Percentiles rank a stretch among this genome's conserved stretches.
phyloP scores from a whole-genome alignment of 2,797 vertebrate species.

The Spizella passerina region DNA sequence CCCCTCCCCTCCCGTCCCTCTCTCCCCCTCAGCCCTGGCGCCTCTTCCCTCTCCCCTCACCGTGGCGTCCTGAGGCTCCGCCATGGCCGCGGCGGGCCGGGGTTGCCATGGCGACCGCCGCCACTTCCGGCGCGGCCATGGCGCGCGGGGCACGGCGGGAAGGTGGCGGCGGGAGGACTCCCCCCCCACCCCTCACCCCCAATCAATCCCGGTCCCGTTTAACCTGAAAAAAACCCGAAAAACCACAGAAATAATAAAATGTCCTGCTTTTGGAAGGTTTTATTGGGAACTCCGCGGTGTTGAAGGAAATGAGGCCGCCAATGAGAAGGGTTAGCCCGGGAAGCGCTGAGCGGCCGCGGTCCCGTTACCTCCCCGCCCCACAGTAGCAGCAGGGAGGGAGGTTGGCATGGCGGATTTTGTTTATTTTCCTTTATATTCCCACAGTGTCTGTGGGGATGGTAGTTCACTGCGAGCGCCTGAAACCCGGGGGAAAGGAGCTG shows the following conservation, averaged over 20 bases:
- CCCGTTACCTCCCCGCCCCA: not conserved
- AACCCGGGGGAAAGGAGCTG: not conserved
- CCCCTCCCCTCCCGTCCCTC: too few species aligned
- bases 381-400: not conserved
- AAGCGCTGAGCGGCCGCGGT: not conserved
- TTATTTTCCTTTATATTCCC: not conserved
- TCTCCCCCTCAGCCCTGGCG: not conserved
- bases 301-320: not conserved
- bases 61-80: not conserved
- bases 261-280: not conserved
- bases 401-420: not conserved
- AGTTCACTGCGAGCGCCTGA: fast-evolving
- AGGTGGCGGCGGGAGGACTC: fast-evolving
- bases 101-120: not conserved
- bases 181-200: fast-evolving
- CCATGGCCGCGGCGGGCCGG: not conserved
- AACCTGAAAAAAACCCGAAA: not conserved
- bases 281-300: not conserved
- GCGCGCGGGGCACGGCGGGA: not conserved
- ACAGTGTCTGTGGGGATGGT: fast-evolving
- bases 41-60: not conserved
- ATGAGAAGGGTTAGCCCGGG: not conserved
- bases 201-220: fast-evolving
- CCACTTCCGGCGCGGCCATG: not conserved
- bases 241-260: not conserved